Evolutionary conservation across 2,113 vertebrate genomes (phyloP), one percentile per base, ranked within the genome.

Genomic region (Hemibagrus wyckioides): DNA sequence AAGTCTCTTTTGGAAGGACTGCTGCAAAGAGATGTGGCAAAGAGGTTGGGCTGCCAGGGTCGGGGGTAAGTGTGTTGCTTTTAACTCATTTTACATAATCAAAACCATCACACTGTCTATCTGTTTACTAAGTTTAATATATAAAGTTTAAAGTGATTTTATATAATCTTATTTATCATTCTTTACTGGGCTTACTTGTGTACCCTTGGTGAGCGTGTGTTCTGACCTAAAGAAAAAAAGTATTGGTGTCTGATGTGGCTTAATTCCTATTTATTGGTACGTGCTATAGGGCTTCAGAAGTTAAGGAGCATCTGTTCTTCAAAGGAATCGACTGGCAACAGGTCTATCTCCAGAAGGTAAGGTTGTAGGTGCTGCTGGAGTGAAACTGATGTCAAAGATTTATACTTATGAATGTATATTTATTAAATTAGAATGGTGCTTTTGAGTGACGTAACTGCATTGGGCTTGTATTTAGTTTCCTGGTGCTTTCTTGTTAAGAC

Each of bases 281-380:
- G 8, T 13, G 25, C 94, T 85, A 41, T 63, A 99, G 98, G 9
- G 97, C 98, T 0, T 95, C 95, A 30, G 98, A 99, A 91, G 97
- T 99, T n/a, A 99, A 99, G 91, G 96, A 96, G 1, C 98, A 99
- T 87, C 90, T 92, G 82, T 99, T 99, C 90, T 99, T 98, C 95
- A 97, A 96, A 94, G 98, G 97, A 87, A 94, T 99, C 0, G 97
- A 99, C 91, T 99, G 98, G 98, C 98, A 99, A 91, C 97, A 99
- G 54, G 98, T 99, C 50, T 99, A 98, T 93, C 94, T 99, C 52
- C 98, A 98, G 88, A 99, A 99, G 97, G 98, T 99, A 93, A 94
- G 84, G 77, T 7, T 19, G 71, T 50, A 28, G 0, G 13, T 41
- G 36, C 36, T 75, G 23, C 41, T 28, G 77, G 7, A 33, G 15